These are phyloP conservation scores for Anser brachyrhynchus DNA, from an alignment of 2,113 vertebrate genomes.

Conservation along the genomic window DNA sequence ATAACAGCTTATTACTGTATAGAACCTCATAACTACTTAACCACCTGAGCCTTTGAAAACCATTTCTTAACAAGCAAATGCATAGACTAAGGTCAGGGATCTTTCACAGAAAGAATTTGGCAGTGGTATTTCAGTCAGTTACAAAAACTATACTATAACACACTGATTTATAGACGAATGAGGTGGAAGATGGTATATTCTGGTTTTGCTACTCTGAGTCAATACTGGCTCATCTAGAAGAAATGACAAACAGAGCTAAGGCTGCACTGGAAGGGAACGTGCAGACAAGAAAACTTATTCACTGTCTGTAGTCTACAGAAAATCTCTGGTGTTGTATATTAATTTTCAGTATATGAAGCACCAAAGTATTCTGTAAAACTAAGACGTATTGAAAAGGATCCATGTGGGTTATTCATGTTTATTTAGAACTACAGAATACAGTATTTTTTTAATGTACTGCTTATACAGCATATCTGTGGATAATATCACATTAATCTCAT, in stretches of 20 bases:
- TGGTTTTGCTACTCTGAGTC: not conserved
- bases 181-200: not conserved
- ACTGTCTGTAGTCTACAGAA: not conserved
- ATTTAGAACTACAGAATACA: not conserved
- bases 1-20: not conserved
- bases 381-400: not conserved
- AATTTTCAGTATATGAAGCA: not conserved
- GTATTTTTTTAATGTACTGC: not conserved
- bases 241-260: not conserved
- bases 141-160: not conserved
- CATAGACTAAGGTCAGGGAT: not conserved
- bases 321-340: not conserved
- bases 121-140: not conserved
- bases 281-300: not conserved
- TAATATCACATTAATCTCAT: not conserved
- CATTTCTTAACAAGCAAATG: not conserved
- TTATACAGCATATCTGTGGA: not conserved
- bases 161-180: not conserved
- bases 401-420: not conserved
- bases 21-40: not conserved
- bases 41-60: not conserved
- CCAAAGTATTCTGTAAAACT: not conserved
- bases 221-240: not conserved
- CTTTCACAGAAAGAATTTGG: not conserved
- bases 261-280: not conserved